A percentile compares a stretch with the other conserved stretches of the same genome.
Evolutionary conservation across 1,140 invertebrate species (phyloP).

Genomic region (Bombus haemorrhoidalis): DNA sequence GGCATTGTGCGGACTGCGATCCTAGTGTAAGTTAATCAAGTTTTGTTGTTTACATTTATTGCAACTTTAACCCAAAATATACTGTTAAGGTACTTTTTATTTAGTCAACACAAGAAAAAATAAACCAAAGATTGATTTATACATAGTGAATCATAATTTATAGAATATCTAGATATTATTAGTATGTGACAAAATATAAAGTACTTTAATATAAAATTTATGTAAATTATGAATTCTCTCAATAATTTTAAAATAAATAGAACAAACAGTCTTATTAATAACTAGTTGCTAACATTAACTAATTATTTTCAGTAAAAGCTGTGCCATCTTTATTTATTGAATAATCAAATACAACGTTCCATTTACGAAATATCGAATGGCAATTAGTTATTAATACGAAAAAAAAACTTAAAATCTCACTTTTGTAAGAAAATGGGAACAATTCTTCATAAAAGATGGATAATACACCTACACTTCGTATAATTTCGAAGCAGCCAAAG

Average conservation of each 20-base stretch:
- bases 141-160: neutral
- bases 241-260: slow-evolving; percentile 43
- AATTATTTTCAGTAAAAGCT: slow-evolving; percentile 55
- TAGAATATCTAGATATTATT: neutral
- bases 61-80: slow-evolving; percentile 16
- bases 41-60: slow-evolving; percentile 48
- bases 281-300: slow-evolving; percentile 53
- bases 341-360: slow-evolving; percentile 53
- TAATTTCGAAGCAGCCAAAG: slow-evolving; percentile 60
- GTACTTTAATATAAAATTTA: slow-evolving; percentile 54
- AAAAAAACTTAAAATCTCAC: slow-evolving; percentile 52
- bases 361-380: slow-evolving; percentile 49
- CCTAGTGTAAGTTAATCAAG: slow-evolving; percentile 87
- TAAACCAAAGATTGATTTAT: neutral
- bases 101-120: slow-evolving; percentile 35
- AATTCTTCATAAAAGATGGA: slow-evolving; percentile 57
- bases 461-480: slow-evolving; percentile 60
- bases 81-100: slow-evolving; percentile 62
- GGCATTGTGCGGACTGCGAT: slow-evolving; percentile 98
- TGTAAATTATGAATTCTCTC: slow-evolving; percentile 46
- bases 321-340: slow-evolving; percentile 55
- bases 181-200: slow-evolving; percentile 56
- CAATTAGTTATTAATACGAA: slow-evolving; percentile 56
- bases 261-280: slow-evolving; percentile 53
- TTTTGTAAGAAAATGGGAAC: slow-evolving; percentile 60